A percentile compares a stretch with the other conserved stretches of the same genome.
These are phyloP conservation scores for Trichopria drosophilae DNA, from an alignment of 2,888 invertebrate species.

Conservation along the genomic window DNA sequence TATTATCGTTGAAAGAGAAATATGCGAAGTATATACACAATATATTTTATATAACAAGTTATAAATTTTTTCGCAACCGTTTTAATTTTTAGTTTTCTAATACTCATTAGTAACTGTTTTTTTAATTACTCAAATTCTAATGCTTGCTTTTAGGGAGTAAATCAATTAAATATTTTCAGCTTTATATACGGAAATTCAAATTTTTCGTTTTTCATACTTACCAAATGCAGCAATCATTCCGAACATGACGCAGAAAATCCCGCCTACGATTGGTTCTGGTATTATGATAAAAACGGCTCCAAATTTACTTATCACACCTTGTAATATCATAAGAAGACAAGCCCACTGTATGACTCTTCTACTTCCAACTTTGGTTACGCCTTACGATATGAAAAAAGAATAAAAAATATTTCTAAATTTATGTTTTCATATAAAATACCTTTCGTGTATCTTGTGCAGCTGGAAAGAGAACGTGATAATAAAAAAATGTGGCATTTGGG, in stretches of 20 bases:
- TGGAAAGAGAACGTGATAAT: too few species aligned
- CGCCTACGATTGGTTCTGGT: constrained; percentile 79
- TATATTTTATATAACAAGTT: too few species aligned
- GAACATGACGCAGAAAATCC: constrained; percentile 81
- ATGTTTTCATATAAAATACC: constrained; percentile 1
- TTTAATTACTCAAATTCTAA: too few species aligned
- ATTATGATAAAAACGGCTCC: constrained; percentile 80
- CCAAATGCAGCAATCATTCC: constrained; percentile 82
- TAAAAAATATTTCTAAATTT: constrained; percentile 9
- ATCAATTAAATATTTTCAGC: background rate
- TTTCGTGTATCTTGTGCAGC: too few species aligned
- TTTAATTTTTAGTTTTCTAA: too few species aligned
- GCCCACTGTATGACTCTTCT: constrained; percentile 79
- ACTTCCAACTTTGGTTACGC: constrained; percentile 70
- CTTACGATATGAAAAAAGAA: constrained; percentile 35
- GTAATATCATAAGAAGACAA: constrained; percentile 72
- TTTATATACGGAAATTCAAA: background rate
- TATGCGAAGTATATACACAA: too few species aligned
- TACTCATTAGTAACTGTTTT: background rate
- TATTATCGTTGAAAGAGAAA: too few species aligned
- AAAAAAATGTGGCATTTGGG: too few species aligned
- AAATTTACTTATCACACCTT: constrained; percentile 76
- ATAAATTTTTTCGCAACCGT: too few species aligned
- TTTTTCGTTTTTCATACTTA: constrained; percentile 46
- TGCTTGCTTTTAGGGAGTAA: too few species aligned